Evolutionary conservation across 2,888 invertebrate species (phyloP), one percentile per base, ranked within the genome.

Genomic region (Sphaerophoria taeniata): DNA sequence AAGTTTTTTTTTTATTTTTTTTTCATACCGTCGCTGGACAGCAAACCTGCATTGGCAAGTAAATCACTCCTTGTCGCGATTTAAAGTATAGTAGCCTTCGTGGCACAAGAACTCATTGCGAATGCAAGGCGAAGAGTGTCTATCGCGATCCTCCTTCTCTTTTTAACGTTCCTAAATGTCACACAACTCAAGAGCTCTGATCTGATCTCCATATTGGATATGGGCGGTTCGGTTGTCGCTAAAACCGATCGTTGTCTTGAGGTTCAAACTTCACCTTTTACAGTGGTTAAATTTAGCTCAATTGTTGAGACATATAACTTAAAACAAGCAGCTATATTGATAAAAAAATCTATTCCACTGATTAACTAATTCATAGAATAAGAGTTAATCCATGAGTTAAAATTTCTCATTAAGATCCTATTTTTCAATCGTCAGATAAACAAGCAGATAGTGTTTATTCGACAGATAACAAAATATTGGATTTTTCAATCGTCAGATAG

Each of bases 201-300:
- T 83, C 83, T 83, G 83, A 83, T 83, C 83, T 79, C 83, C 83
- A 83, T 83, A 83, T 83, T 83, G 79, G 83, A 79, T 83, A 83
- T 83, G 79, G 83, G 83, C 83, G 83, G 83, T 83, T 49, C 76
- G 76, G 63, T 53, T 70, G 75, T 80, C 72, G 73, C 63, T 70
- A 73, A 56, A 83, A 33, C 63, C 63, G 83, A 83, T 74, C 78
- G 73, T 78, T 74, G 78, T 83, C 53, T 55, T 16, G n/a, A 36
- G n/a, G 31, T 6, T n/a, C 43, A 12, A 39, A 58, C 58, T 11
- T 39, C n/a, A 24, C n/a, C n/a, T n/a, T n/a, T n/a, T 60, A 60
- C 60, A 60, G 60, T 60, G 24, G 60, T 1, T 0, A 6, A n/a
- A 3, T 7, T 43, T 5, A 43, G 12, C 11, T 6, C 11, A 43